phyloP scores from a whole-genome alignment of 2,797 vertebrate genomes.

The Lutjanus campechanus region DNA sequence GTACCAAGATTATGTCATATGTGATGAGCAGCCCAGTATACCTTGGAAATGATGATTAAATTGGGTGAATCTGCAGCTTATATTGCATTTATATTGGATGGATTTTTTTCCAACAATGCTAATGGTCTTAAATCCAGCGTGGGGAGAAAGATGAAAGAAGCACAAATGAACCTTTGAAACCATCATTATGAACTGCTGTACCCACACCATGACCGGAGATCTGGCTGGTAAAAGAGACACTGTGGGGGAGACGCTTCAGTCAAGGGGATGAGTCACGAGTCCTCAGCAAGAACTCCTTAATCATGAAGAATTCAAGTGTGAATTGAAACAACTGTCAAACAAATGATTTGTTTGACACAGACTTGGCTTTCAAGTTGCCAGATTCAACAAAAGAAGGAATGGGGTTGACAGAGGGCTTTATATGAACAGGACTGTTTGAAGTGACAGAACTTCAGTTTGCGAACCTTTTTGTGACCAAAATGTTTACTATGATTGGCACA shows the following conservation, averaged over 20 bases:
- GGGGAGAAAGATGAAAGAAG: conserved; percentile 4
- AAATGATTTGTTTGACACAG: conserved; percentile 50
- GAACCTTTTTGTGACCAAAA: conserved; percentile 38
- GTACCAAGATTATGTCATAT: neutral
- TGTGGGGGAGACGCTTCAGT: conserved; percentile 2
- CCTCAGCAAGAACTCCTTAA: conserved; percentile 31
- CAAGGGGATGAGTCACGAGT: conserved; percentile 51
- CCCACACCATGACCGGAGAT: neutral
- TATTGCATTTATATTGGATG: neutral
- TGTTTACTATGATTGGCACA: conserved; percentile 44
- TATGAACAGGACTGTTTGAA: conserved; percentile 27
- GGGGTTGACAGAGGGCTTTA: conserved; percentile 26
- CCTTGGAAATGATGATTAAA: neutral
- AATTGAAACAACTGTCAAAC: conserved; percentile 52
- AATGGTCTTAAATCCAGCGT: neutral
- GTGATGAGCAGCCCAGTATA: neutral
- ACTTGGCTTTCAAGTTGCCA: conserved; percentile 43
- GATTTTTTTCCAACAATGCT: neutral
- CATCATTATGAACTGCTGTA: conserved; percentile 12
- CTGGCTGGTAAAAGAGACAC: neutral
- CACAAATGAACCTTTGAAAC: conserved; percentile 26
- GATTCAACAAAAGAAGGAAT: conserved; percentile 27
- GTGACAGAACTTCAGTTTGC: conserved; percentile 46
- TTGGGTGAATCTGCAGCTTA: neutral
- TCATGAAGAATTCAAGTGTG: conserved; percentile 44